These are phyloP conservation scores for Phyllotreta cruciferae DNA, from an alignment of 2,888 invertebrate genomes.

Conservation along the genomic window DNA sequence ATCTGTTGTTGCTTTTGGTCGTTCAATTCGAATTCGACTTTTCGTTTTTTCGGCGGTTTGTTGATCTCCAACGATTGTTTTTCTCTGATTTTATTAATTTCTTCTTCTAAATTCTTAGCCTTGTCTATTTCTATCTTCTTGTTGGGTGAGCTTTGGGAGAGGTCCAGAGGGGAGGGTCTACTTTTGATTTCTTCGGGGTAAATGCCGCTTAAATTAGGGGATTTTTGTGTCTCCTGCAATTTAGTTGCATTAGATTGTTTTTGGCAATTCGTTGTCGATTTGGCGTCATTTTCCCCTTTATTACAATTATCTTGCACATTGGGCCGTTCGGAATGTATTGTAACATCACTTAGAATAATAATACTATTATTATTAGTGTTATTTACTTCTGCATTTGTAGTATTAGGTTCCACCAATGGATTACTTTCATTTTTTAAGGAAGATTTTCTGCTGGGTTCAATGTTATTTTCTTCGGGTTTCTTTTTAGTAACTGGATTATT, in stretches of 20 bases:
- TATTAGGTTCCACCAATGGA: too few species aligned
- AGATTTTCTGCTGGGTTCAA: too few species aligned
- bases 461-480: too few species aligned
- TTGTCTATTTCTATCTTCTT: background rate
- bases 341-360: slow-evolving; percentile 14
- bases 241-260: too few species aligned
- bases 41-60: slow-evolving; percentile 12
- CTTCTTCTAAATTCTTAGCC: background rate
- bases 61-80: background rate
- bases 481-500: too few species aligned
- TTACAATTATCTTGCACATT: background rate
- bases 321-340: background rate
- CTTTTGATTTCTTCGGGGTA: too few species aligned
- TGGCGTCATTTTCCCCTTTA: too few species aligned
- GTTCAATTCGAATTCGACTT: background rate
- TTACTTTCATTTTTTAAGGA: too few species aligned
- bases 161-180: too few species aligned
- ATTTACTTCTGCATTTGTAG: background rate
- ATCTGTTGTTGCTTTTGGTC: slow-evolving; percentile 1
- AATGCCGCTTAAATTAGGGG: background rate
- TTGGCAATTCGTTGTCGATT: background rate
- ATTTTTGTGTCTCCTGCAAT: background rate
- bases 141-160: too few species aligned
- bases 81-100: background rate
- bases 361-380: slow-evolving; percentile 2